Evolutionary conservation across 1,140 invertebrate species (phyloP).

Genomic region (Hycleus phaleratus): DNA sequence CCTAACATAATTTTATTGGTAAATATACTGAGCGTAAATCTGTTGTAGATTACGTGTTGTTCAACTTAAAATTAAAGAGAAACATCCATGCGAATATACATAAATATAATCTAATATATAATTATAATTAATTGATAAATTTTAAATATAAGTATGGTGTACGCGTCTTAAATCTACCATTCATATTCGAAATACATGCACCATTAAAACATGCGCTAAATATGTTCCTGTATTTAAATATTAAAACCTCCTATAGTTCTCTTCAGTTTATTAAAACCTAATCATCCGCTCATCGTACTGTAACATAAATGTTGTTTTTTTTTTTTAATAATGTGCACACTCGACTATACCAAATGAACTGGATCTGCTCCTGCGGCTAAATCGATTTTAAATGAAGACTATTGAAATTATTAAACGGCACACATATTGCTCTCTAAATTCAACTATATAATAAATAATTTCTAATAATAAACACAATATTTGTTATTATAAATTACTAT

Average conservation of each 20-base stretch:
- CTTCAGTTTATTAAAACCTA: conserved; percentile 8
- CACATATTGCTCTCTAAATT: conserved; percentile 9
- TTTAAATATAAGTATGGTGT: background rate
- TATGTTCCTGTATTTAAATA: conserved; percentile 6
- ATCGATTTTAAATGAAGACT: conserved; percentile 10
- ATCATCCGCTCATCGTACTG: conserved; percentile 14
- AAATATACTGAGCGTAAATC: too few relatives aligned
- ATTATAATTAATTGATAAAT: too few relatives aligned
- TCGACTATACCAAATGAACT: conserved; percentile 8
- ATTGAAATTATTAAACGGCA: conserved; percentile 3
- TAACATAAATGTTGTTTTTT: conserved; percentile 3
- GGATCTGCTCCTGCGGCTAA: conserved; percentile 5
- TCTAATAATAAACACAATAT: too few relatives aligned
- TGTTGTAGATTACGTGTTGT: too few relatives aligned
- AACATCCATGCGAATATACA: too few relatives aligned
- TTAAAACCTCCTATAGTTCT: conserved; percentile 11
- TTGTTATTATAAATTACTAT: too few relatives aligned
- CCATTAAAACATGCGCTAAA: conserved; percentile 11
- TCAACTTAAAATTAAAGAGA: too few relatives aligned
- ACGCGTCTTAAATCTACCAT: conserved; percentile 8
- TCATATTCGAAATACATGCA: conserved; percentile 10
- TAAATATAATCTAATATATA: too few relatives aligned
- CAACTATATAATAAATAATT: background rate
- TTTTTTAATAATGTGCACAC: conserved; percentile 12
- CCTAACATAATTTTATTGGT: too few relatives aligned